Conservation (phyloP, 1,140 invertebrate species). For the Leptestheria dahalacensis region DNA sequence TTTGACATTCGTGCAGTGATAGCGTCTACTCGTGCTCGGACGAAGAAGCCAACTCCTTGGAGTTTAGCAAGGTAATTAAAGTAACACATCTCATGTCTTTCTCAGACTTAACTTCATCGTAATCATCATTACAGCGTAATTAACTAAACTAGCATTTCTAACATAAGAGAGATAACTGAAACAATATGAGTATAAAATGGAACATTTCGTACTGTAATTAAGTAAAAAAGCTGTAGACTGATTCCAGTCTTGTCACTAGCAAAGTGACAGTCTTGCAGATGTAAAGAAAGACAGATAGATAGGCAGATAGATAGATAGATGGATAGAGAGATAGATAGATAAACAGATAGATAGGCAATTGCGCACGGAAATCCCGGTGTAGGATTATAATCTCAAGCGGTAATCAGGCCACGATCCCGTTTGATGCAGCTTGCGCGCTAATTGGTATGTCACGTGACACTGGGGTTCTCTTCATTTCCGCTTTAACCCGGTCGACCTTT, state of each 20-base stretch:
- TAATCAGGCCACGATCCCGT: too few species aligned
- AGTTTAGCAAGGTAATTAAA: constrained; percentile 10
- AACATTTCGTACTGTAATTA: neutral
- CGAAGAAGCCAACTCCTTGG: constrained; percentile 12
- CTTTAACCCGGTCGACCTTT: neutral
- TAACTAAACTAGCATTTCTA: neutral
- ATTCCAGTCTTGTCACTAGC: too few species aligned
- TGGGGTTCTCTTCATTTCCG: neutral
- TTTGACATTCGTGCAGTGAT: neutral
- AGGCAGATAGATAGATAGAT: too few species aligned
- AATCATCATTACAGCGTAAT: neutral
- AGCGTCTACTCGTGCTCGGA: constrained; percentile 13
- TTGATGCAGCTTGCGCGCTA: too few species aligned
- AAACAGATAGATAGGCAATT: too few species aligned
- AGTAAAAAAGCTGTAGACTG: too few species aligned
- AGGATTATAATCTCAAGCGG: too few species aligned
- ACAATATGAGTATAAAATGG: neutral
- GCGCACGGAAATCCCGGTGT: too few species aligned
- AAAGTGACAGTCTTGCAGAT: too few species aligned
- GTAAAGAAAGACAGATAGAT: too few species aligned
- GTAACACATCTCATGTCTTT: neutral
- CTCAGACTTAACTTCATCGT: neutral
- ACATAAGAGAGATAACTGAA: neutral
- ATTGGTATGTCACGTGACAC: neutral
- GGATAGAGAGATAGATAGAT: too few species aligned